Percentiles rank a stretch among this genome's conserved stretches.
phyloP scores from a whole-genome alignment of 2,113 vertebrate species.

The Alosa alosa region DNA sequence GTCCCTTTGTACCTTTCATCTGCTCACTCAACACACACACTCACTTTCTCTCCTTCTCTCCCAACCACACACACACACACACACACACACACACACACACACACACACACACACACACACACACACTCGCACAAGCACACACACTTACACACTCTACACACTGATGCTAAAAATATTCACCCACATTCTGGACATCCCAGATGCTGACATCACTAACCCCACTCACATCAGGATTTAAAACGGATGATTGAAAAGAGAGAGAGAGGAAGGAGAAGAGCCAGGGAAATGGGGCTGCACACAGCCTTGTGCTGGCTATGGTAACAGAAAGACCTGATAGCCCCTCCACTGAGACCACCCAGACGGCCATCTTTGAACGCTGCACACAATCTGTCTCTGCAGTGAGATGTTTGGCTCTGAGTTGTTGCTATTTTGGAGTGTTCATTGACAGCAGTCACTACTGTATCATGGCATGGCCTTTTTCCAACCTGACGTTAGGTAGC shows the following conservation, averaged over 20 bases:
- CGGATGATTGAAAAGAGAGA: constrained; percentile 37
- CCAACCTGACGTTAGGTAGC: not conserved
- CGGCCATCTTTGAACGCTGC: not conserved
- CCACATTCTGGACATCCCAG: constrained; percentile 46
- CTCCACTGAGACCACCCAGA: not conserved
- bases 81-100: not conserved
- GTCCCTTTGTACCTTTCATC: not conserved
- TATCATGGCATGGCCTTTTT: not conserved
- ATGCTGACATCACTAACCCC: constrained; percentile 45
- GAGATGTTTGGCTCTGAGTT: not conserved
- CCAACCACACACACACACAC: not conserved
- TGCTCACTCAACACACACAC: not conserved
- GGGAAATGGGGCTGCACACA: not conserved
- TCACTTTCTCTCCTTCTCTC: constrained; percentile 17
- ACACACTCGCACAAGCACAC: not conserved
- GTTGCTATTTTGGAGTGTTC: not conserved
- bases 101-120: not conserved
- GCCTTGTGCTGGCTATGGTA: not conserved
- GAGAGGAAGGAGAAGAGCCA: not conserved
- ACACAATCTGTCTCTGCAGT: not conserved
- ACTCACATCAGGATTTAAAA: constrained; percentile 37
- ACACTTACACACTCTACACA: not conserved
- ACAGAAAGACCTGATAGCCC: not conserved
- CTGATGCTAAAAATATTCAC: constrained; percentile 45
- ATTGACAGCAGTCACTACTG: not conserved